Conservation (phyloP, 2,888 invertebrate species). For the Drosophila greeni region DNA sequence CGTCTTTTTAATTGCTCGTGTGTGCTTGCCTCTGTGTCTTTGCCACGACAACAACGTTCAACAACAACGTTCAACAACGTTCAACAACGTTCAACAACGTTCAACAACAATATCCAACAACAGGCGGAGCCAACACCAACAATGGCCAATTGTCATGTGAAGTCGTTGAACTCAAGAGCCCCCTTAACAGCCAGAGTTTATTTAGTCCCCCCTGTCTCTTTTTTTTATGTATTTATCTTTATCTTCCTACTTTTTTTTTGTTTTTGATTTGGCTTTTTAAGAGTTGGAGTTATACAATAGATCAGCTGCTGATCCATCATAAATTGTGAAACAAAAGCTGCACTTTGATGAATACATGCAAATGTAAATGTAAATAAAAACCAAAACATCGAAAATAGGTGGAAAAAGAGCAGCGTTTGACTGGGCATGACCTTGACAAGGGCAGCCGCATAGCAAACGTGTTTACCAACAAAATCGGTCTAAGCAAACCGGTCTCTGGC, state of each 20-base stretch:
- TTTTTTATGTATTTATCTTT: slow-evolving; percentile 16
- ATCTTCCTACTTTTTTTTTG: background rate
- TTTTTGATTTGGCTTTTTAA: slow-evolving; percentile 14
- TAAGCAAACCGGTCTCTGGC: slow-evolving; percentile 52
- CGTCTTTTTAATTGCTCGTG: slow-evolving; percentile 64
- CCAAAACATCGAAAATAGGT: slow-evolving; percentile 7
- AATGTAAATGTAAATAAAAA: slow-evolving; percentile 9
- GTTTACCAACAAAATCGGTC: slow-evolving; percentile 49
- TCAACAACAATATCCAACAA: slow-evolving; percentile 46
- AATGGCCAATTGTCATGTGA: slow-evolving; percentile 39
- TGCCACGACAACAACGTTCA: slow-evolving; percentile 29
- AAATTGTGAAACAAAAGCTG: slow-evolving; percentile 33
- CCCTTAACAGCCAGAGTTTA: slow-evolving; percentile 26
- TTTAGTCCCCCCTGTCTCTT: slow-evolving; percentile 7
- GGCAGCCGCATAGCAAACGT: slow-evolving; percentile 56
- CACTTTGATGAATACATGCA: slow-evolving; percentile 10
- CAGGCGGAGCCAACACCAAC: slow-evolving; percentile 24
- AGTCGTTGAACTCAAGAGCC: slow-evolving; percentile 60
- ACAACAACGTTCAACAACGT: slow-evolving; percentile 15
- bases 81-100: slow-evolving; percentile 10
- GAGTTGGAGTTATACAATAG: slow-evolving; percentile 31
- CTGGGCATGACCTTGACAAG: slow-evolving; percentile 62
- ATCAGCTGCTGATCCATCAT: slow-evolving; percentile 39
- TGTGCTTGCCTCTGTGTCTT: slow-evolving; percentile 4
- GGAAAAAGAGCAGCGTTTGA: slow-evolving; percentile 23